Evolutionary conservation across 2,888 invertebrate species (phyloP), one percentile per base, ranked within the genome.

Genomic region (Automeris io): DNA sequence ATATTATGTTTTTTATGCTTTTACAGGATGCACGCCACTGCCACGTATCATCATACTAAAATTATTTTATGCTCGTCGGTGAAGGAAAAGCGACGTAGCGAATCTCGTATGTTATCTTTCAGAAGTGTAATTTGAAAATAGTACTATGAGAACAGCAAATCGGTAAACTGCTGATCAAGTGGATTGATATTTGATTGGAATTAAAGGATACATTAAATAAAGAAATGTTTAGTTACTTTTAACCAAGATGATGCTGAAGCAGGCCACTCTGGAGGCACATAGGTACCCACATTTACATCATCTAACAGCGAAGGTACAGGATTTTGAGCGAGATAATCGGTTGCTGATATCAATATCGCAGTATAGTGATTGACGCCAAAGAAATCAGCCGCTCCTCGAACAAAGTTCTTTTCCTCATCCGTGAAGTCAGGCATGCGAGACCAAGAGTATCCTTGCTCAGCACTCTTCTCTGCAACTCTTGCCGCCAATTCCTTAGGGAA

Each of bases 351-450:
- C 9, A 29, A 21, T 6, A 9, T 46, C 0, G 87, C 66, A 0
- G 91, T 89, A 60, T 94, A 95, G 41, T 91, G 89, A 56, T 94
- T 94, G 2, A 94, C 74, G 1, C 93, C 80, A 11, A 80, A 69
- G 56, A 81, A 85, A 43, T 83, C 83, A 0, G 54, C 46, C 0
- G 72, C 12, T 2, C 83, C 83, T 35, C 54, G 63, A 0, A 68
- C 63, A 2, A 68, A 64, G 0, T 45, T 46, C 5, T 50, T 60
- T 61, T 88, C 87, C 34, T 78, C 70, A 8, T 64, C 55, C 0
- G 79, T 75, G 49, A 88, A 87, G n/a, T 55, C 51, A 0, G 88
- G 88, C 32, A 89, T 51, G 1, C 88, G 67, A 1, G 88, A 87
- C 23, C 58, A 46, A 0, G 60, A 37, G 48, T 66, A 80, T 0